Conservation (phyloP, 2,888 invertebrate species). For the Lutraria lutraria region DNA sequence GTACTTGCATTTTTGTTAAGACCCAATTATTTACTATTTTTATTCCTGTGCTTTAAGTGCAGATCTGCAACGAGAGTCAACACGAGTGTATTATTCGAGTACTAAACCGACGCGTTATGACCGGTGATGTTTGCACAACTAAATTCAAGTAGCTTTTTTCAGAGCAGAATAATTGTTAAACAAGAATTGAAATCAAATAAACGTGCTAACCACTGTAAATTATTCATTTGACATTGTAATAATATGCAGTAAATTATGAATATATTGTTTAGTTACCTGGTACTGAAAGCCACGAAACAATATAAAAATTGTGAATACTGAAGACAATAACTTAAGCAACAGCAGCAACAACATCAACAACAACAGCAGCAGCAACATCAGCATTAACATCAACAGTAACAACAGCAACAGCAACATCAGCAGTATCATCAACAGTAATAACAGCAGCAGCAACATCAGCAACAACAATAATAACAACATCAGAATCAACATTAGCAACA, state of each 20-base stretch:
- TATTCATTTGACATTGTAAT: neutral
- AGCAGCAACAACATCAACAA: too few relatives aligned
- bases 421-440: too few relatives aligned
- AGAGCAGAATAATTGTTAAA: neutral
- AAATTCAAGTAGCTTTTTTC: neutral
- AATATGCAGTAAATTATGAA: neutral
- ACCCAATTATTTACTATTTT: neutral
- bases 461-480: too few relatives aligned
- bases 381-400: too few relatives aligned
- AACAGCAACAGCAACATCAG: too few relatives aligned
- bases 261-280: neutral
- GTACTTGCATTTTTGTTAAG: neutral
- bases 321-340: too few relatives aligned
- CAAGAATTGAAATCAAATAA: constrained; percentile 15
- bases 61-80: neutral
- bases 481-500: too few relatives aligned
- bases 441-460: too few relatives aligned
- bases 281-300: neutral
- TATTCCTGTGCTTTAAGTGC: neutral
- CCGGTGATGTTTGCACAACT: neutral
- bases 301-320: neutral
- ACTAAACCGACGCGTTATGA: neutral
- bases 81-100: neutral
- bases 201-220: neutral
- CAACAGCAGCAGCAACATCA: too few relatives aligned